phyloP scores from a whole-genome alignment of 1,140 invertebrate species.

The Hylaeus volcanicus region DNA sequence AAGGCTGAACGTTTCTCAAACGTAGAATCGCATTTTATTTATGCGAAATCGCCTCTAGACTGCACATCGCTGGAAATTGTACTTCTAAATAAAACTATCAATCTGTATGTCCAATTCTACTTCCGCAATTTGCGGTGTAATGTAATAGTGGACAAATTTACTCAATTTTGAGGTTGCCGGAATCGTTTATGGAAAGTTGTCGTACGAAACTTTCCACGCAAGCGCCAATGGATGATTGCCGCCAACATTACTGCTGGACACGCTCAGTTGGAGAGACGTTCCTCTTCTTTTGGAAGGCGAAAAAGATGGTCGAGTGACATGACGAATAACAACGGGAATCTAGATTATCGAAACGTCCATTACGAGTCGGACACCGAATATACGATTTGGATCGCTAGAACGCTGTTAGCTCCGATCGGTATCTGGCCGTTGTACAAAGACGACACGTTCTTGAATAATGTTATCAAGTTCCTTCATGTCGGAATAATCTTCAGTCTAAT shows the following conservation, averaged over 20 bases:
- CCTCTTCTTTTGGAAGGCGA: too few species aligned
- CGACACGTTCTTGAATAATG: slow-evolving; percentile 39
- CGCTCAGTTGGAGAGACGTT: background rate
- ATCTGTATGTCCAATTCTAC: background rate
- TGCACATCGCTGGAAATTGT: background rate
- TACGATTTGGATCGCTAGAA: slow-evolving; percentile 66
- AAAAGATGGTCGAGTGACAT: background rate
- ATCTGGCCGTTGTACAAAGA: slow-evolving; percentile 72
- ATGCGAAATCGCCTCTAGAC: background rate
- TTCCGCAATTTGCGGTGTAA: background rate
- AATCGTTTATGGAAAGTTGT: background rate
- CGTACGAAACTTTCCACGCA: slow-evolving; percentile 22
- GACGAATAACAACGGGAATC: background rate
- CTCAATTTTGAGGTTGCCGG: background rate
- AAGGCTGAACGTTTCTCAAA: too few species aligned
- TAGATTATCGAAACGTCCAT: slow-evolving; percentile 54
- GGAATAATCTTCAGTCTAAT: slow-evolving; percentile 67
- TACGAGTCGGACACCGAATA: slow-evolving; percentile 67
- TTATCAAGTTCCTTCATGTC: slow-evolving; percentile 62
- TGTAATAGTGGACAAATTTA: background rate
- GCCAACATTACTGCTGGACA: too few species aligned
- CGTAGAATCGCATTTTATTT: background rate
- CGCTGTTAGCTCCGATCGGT: slow-evolving; percentile 69
- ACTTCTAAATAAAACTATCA: background rate
- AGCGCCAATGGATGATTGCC: background rate